Percentiles rank a stretch among this genome's conserved stretches.
Evolutionary conservation across 2,888 invertebrate genomes (phyloP).

Genomic region (Laothoe populi): DNA sequence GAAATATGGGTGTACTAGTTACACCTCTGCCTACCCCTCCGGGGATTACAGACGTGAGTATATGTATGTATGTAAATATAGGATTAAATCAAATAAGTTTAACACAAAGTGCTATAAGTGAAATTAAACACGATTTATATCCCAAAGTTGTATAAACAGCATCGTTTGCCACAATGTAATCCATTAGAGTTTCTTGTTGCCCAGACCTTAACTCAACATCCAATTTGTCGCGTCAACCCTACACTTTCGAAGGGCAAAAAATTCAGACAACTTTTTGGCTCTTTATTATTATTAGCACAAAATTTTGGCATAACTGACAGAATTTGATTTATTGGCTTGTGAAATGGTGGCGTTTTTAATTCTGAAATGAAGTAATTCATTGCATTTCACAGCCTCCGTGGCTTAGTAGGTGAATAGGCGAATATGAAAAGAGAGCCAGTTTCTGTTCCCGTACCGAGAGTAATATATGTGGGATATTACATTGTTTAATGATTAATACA

Average conservation of each 20-base stretch:
- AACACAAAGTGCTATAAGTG: background rate
- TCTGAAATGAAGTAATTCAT: no score
- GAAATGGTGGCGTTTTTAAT: no score
- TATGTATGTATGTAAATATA: no score
- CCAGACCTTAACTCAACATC: constrained; percentile 12
- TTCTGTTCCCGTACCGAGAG: no score
- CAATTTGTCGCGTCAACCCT: constrained; percentile 19
- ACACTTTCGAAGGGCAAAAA: background rate
- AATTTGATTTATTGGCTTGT: background rate
- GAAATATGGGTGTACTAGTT: no score
- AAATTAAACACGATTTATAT: constrained; percentile 1
- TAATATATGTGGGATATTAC: no score
- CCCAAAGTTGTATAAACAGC: constrained; percentile 17
- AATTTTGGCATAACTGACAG: background rate
- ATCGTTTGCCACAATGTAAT: constrained; percentile 19
- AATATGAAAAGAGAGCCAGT: no score
- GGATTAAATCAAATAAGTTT: background rate
- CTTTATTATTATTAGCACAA: background rate
- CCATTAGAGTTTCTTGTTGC: constrained; percentile 17
- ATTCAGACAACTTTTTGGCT: background rate
- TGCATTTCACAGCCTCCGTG: background rate
- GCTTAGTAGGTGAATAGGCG: no score
- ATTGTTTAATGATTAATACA: no score
- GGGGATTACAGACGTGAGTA: no score
- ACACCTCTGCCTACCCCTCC: no score